Evolutionary conservation across 2,797 vertebrate genomes (phyloP).

Genomic region (Tokudaia muenninki): DNA sequence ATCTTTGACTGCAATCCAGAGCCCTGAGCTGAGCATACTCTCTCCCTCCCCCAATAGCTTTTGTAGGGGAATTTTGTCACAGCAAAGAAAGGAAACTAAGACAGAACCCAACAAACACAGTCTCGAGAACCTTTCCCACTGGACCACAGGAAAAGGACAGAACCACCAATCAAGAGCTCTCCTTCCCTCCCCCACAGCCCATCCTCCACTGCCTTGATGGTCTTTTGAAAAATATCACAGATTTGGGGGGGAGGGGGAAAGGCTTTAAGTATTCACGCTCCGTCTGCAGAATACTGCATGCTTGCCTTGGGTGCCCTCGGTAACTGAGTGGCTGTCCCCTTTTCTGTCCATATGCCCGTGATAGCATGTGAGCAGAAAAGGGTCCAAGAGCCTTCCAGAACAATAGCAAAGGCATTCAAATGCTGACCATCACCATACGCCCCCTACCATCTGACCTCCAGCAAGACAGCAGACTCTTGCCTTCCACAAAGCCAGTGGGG

Average conservation of each 20-base stretch:
- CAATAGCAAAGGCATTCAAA: not conserved
- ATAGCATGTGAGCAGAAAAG: not conserved
- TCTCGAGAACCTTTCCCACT: not conserved
- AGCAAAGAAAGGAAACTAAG: not conserved
- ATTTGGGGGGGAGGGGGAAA: not conserved
- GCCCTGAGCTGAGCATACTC: not conserved
- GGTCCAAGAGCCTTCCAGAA: not conserved
- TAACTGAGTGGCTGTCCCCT: no score
- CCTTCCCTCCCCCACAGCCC: not conserved
- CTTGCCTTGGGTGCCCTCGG: not conserved
- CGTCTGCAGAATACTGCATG: not conserved
- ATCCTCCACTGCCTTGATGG: no score
- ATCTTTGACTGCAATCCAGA: not conserved
- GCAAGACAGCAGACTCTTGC: not conserved
- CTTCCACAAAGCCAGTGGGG: not conserved
- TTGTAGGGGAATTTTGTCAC: not conserved
- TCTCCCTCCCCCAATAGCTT: not conserved
- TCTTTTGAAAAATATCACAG: not conserved
- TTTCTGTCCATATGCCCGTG: not conserved
- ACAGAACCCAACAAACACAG: not conserved
- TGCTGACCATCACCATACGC: no score
- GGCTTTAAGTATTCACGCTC: not conserved
- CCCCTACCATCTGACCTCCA: not conserved
- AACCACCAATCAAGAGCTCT: not conserved
- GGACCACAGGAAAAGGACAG: not conserved